Evolutionary conservation across 2,113 vertebrate genomes (phyloP).

Genomic region (Malurus cyaneus): DNA sequence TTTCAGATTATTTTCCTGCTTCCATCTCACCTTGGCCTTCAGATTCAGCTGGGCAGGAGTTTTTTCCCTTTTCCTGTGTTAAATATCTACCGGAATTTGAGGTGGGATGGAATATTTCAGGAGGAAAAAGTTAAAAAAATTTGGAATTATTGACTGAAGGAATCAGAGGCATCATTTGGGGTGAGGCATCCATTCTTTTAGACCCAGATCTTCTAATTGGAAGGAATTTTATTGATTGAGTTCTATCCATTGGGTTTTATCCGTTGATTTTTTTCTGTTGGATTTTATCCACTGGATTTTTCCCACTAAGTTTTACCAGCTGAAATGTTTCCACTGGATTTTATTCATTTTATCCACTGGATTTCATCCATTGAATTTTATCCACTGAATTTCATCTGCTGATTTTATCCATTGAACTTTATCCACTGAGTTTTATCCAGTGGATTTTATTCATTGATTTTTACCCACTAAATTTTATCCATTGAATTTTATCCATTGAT

Average conservation of each 20-base stretch:
- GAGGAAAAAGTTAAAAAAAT: background rate
- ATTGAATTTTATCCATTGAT: no score
- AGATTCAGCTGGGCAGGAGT: background rate
- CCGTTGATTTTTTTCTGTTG: no score
- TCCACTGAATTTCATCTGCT: rapidly evolving
- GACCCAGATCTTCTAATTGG: rapidly evolving
- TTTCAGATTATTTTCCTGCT: background rate
- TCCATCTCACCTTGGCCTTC: background rate
- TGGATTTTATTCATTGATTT: background rate
- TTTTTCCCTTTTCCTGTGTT: background rate
- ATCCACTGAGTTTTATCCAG: no score
- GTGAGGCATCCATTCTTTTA: rapidly evolving
- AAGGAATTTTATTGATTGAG: no score
- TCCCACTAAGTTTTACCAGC: rapidly evolving
- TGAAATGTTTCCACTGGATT: background rate
- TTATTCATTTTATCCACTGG: background rate
- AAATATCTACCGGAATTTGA: rapidly evolving
- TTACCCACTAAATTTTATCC: no score
- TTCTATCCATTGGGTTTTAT: background rate
- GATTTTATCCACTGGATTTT: background rate
- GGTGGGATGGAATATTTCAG: background rate
- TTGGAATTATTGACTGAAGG: rapidly evolving
- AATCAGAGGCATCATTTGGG: background rate
- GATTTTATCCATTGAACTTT: background rate
- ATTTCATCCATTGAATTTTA: background rate